Base-by-base conservation (phyloP, 2,113 vertebrate genomes). In the Oenanthe oenanthe region DNA sequence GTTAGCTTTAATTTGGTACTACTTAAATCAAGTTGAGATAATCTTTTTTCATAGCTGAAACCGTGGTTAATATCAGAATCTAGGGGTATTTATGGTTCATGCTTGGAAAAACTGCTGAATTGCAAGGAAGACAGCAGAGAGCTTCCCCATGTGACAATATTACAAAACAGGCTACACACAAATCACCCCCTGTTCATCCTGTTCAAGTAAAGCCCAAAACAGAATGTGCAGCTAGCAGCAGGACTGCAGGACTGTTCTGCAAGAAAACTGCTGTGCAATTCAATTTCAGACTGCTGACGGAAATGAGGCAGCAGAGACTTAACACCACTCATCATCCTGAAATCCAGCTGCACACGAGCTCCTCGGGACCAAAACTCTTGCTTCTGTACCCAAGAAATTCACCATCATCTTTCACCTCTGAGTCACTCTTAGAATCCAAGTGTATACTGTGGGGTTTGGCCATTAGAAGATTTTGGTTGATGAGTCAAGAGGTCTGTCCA, bases 401-500 rank as follows among this genome's bases (percentile, higher is more conserved):
- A 34, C 20, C 8, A 18, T 29, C 20, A 36, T 45, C 21, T 38
- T 48, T 74, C 3, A 0, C 18, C 11, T 72, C 36, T 56, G 18
- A 83, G 50, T 28, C 24, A 24, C 58, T 61, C 31, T 51, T 38
- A 14, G 26, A 31, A 60, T 53, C 19, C 18, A 54, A 13, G 10
- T 4, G 13, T 45, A 38, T 0, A 0, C 10, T 50, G 32, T 42
- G 9, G 14, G 12, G 65, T 47, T 48, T 48, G 56, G 9, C 34
- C 8, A 26, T 43, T 10, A 14, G 17, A 78, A 40, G 14, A 38
- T 67, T 43, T 79, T 51, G 8, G n/a, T 26, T 0, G 0, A 5
- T 17, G 12, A 70, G 19, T 40, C 6, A 36, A 19, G 20, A 28
- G 45, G 13, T 45, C 56, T 53, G 13, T 34, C 15, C 22, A 45